Evolutionary conservation across 35 echinoderm and acorn worm genomes (phyloP).

Genomic region (Eucidaris tribuloides): DNA sequence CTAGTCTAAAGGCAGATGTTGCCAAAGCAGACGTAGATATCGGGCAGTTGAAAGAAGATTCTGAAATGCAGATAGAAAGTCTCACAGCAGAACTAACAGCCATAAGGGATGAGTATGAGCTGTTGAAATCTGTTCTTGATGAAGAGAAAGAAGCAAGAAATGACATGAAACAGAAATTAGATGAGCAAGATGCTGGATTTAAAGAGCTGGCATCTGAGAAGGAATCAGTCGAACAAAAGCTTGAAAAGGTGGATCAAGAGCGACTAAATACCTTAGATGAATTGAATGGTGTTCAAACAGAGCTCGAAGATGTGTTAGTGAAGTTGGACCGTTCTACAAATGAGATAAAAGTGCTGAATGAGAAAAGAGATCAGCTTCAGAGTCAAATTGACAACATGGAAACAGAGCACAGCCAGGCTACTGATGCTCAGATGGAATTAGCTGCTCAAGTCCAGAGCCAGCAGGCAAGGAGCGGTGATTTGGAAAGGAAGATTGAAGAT

Average conservation of each 20-base stretch:
- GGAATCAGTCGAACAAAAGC: slow-evolving; percentile 20
- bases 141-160: not conserved
- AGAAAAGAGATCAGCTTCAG: not conserved
- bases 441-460: slow-evolving; percentile 3
- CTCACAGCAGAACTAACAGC: not conserved
- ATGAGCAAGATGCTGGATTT: not conserved
- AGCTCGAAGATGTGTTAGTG: not conserved
- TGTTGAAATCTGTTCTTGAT: not conserved
- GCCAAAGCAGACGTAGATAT: not conserved
- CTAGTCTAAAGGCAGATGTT: not conserved
- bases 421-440: not conserved
- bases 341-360: not conserved
- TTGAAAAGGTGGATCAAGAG: not conserved
- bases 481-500: slow-evolving; percentile 14
- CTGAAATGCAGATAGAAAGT: not conserved
- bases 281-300: not conserved
- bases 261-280: not conserved
- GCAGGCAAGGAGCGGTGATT: slow-evolving; percentile 7
- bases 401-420: not conserved
- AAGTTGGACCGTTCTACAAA: not conserved
- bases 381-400: slow-evolving; percentile 15
- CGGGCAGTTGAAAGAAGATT: slow-evolving; percentile 30
- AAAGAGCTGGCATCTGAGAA: slow-evolving; percentile 1
- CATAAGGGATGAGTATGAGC: slow-evolving; percentile 20
- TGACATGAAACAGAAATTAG: not conserved